Evolutionary conservation across 1,140 invertebrate genomes (phyloP).

Genomic region (Contarinia nasturtii): DNA sequence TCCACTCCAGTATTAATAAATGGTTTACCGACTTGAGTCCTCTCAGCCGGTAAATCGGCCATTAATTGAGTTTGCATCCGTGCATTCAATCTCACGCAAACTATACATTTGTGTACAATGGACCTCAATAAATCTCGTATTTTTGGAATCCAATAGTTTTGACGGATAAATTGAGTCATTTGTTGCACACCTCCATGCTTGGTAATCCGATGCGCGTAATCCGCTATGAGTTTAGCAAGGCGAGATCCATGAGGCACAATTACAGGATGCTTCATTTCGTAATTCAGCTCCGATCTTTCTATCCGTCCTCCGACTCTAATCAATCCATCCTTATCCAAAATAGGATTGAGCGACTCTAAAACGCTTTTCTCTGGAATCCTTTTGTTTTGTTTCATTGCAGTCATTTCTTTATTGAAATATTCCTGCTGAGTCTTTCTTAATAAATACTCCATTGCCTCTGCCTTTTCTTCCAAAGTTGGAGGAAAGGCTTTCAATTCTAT

Average conservation of each 20-base stretch:
- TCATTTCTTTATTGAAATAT: no score
- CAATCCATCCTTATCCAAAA: slow-evolving; percentile 7
- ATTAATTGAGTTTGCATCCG: no score
- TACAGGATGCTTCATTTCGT: slow-evolving; percentile 8
- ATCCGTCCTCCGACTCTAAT: slow-evolving; percentile 17
- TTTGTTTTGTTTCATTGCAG: no score
- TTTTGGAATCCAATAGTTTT: slow-evolving; percentile 11
- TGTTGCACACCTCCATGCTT: slow-evolving; percentile 12
- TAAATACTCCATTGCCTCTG: no score
- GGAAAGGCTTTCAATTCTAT: no score
- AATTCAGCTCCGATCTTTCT: slow-evolving; percentile 1
- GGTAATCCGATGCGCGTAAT: slow-evolving; percentile 9
- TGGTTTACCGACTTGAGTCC: no score
- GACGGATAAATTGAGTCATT: slow-evolving; percentile 7
- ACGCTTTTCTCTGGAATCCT: no score
- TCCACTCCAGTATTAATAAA: no score
- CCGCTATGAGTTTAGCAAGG: slow-evolving; percentile 9
- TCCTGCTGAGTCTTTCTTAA: no score
- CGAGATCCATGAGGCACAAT: slow-evolving; percentile 10
- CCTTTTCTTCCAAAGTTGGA: no score
- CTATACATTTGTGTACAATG: not conserved
- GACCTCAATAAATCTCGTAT: not conserved
- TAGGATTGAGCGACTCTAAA: slow-evolving; percentile 3
- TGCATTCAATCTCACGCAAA: not conserved
- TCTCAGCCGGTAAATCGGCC: no score